Percentiles rank a stretch among this genome's conserved stretches.
These are phyloP conservation scores for Ostrea denselamellosa DNA, from an alignment of 1,140 invertebrate species.

Conservation along the genomic window DNA sequence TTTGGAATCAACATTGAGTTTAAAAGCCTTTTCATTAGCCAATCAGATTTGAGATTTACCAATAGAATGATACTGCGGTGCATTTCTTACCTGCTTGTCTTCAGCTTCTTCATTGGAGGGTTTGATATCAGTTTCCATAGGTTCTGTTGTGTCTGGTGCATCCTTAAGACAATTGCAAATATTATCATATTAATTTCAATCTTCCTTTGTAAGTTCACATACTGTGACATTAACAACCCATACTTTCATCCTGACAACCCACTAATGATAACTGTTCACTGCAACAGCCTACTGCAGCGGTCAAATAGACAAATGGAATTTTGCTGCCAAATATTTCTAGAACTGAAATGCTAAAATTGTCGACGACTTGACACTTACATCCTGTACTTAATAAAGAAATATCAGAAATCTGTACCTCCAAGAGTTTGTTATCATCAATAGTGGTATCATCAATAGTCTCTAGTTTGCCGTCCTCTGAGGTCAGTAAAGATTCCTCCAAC, in stretches of 20 bases:
- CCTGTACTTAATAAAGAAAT: too few relatives aligned
- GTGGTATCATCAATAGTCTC: not conserved
- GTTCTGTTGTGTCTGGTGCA: conserved; percentile 11
- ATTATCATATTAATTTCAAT: not conserved
- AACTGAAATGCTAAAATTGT: too few relatives aligned
- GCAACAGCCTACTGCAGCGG: too few relatives aligned
- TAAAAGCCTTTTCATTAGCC: not conserved
- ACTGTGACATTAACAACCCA: not conserved
- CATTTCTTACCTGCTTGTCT: not conserved
- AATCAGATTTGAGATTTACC: not conserved
- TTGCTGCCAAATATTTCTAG: too few relatives aligned
- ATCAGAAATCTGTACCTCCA: not conserved
- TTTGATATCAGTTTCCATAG: conserved; percentile 5
- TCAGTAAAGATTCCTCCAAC: not conserved
- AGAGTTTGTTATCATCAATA: not conserved
- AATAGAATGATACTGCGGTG: not conserved
- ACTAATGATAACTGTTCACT: too few relatives aligned
- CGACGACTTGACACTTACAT: too few relatives aligned
- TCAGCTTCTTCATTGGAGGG: conserved; percentile 2
- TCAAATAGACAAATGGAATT: too few relatives aligned
- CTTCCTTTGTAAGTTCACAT: not conserved
- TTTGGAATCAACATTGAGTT: too few relatives aligned
- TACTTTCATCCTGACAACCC: too few relatives aligned
- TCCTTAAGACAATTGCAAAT: not conserved
- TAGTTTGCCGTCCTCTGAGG: not conserved